Base-by-base conservation (phyloP, 2,888 invertebrate species). In the Galerucella pusilla region DNA sequence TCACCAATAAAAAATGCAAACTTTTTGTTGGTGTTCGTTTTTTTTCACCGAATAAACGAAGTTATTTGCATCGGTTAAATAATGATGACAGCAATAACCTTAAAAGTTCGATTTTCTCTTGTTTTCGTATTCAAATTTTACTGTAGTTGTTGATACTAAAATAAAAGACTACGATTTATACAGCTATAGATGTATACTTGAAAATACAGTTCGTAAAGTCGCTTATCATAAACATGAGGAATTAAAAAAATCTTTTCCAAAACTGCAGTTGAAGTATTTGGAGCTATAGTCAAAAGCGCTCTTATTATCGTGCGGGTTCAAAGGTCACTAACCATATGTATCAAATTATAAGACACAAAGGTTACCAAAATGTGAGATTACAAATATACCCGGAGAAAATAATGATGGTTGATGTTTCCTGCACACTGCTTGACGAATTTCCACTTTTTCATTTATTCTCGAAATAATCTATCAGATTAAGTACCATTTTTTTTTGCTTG, bases 101-200 rank as follows among this genome's bases (percentile, higher is more conserved):
- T n/a, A n/a, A 52, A 52, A 14, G 52, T n/a, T 52, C 7, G 7
- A 52, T 52, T 52, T 52, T 52, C 52, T 49, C 52, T 52, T 52
- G 52, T 52, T 52, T 52, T n/a, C n/a, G 52, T 52, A 52, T 14
- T 52, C n/a, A n/a, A 52, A 52, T 52, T 52, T n/a, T 52, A 52
- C 6, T 52, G 7, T n/a, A 52, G 52, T 52, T n/a, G 52, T 52
- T 7, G n/a, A 52, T 5, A 7, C 6, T 52, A 52, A n/a, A n/a
- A n/a, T 7, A 52, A 52, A 52, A 0, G 35, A 52, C 52, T 52
- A 52, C 52, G 52, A 52, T 52, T 12, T 52, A n/a, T 52, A 11
- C 49, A 49, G 49, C 35, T 9, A 42, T 42, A 42, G 35, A 42
- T 42, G 20, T 20, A 42, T 42, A 42, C 49, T 49, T 49, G n/a